These are phyloP conservation scores for Meriones unguiculatus DNA, from an alignment of 2,113 vertebrate species.

Conservation along the genomic window DNA sequence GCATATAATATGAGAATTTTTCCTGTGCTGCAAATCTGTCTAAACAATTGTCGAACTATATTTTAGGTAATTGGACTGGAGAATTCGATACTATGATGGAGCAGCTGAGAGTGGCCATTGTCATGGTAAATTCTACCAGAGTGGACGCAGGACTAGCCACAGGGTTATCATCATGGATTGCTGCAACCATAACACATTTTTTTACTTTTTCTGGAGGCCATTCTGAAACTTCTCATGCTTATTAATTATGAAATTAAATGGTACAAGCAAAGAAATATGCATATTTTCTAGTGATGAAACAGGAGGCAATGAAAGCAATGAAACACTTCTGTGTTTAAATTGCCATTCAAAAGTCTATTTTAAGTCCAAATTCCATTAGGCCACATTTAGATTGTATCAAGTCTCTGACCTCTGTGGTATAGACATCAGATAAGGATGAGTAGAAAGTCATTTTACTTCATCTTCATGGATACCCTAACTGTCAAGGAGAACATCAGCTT, in stretches of 20 bases:
- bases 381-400: background rate
- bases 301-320: background rate
- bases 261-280: background rate
- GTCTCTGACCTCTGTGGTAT: background rate
- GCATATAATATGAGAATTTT: too few relatives aligned
- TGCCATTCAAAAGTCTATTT: background rate
- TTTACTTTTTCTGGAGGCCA: background rate
- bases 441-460: slow-evolving; percentile 25
- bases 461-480: slow-evolving; percentile 52
- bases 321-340: slow-evolving; percentile 4
- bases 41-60: too few relatives aligned
- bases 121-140: too few relatives aligned
- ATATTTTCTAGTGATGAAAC: background rate
- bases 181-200: too few relatives aligned
- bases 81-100: too few relatives aligned
- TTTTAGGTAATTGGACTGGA: too few relatives aligned
- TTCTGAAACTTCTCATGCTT: background rate
- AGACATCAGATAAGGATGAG: background rate
- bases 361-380: background rate
- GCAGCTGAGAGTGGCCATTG: too few relatives aligned
- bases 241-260: background rate
- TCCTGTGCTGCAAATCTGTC: too few relatives aligned
- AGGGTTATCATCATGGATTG: too few relatives aligned
- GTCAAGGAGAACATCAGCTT: background rate
- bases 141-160: too few relatives aligned